These are phyloP conservation scores for Lithodes maja DNA, from an alignment of 2,888 invertebrate genomes.

Conservation along the genomic window DNA sequence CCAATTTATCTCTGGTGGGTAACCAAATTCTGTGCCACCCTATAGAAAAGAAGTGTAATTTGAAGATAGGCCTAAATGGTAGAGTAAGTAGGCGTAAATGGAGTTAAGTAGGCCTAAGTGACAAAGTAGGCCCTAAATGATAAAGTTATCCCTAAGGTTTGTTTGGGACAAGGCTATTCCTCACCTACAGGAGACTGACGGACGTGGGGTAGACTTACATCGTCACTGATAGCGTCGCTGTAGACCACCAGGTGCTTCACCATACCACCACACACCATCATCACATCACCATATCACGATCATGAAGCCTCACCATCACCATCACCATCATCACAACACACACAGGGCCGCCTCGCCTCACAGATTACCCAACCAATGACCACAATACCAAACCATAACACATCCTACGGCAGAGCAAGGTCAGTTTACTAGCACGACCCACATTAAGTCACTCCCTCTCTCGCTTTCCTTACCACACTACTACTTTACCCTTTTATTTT, in stretches of 20 bases:
- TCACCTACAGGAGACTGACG: slow-evolving; percentile 60
- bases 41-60: no score
- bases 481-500: slow-evolving; percentile 20
- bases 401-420: slow-evolving; percentile 69
- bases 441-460: slow-evolving; percentile 1
- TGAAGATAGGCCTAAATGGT: no score
- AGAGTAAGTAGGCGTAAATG: no score
- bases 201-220: slow-evolving; percentile 66
- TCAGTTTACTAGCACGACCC: slow-evolving; percentile 63
- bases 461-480: slow-evolving; percentile 8
- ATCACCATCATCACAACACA: slow-evolving; percentile 54
- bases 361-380: slow-evolving; percentile 67
- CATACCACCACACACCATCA: no score
- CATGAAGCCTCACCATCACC: slow-evolving; percentile 40
- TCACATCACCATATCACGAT: not conserved
- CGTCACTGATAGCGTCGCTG: slow-evolving; percentile 49
- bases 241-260: no score
- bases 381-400: slow-evolving; percentile 69
- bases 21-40: no score
- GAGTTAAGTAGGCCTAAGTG: no score
- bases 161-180: slow-evolving; percentile 57
- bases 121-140: no score
- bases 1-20: no score
- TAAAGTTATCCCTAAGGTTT: not conserved
- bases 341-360: slow-evolving; percentile 61